Evolutionary conservation across 2,888 invertebrate species (phyloP).

Genomic region (Galeruca laticollis): DNA sequence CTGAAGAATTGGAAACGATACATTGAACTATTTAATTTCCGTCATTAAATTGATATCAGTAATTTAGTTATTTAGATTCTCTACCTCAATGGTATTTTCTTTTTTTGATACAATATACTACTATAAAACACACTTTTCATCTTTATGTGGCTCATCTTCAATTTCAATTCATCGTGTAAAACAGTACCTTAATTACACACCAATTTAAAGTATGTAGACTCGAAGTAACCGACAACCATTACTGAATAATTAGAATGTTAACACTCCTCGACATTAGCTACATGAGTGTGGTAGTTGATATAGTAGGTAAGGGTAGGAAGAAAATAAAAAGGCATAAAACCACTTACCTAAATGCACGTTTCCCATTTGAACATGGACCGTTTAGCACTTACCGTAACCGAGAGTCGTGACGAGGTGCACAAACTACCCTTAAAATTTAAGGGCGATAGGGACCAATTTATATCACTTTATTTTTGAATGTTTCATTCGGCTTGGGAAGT

Average conservation of each 20-base stretch:
- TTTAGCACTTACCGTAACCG: constrained; percentile 41
- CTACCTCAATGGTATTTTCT: too few relatives aligned
- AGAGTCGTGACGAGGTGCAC: constrained; percentile 35
- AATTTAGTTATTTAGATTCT: too few relatives aligned
- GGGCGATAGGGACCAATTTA: constrained; percentile 31
- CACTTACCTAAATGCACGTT: constrained; percentile 42
- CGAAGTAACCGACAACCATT: constrained; percentile 4
- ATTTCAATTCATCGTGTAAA: too few relatives aligned
- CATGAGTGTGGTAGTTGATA: not conserved
- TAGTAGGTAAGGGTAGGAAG: constrained; percentile 17
- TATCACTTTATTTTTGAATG: constrained; percentile 40
- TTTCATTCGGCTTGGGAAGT: constrained; percentile 20
- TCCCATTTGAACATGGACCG: constrained; percentile 35
- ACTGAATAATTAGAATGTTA: constrained; percentile 31
- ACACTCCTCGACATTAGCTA: not conserved
- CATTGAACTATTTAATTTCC: too few relatives aligned
- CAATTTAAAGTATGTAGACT: not conserved
- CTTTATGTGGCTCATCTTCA: not conserved
- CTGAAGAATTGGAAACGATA: too few relatives aligned
- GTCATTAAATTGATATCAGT: too few relatives aligned
- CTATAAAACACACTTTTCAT: not conserved
- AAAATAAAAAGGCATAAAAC: constrained; percentile 38
- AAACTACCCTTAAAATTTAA: constrained; percentile 38
- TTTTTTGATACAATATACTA: too few relatives aligned
- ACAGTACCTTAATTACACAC: not conserved